These are phyloP conservation scores for Montipora sp. DNA, from an alignment of 64 coral and sea anemone species.

Conservation along the genomic window DNA sequence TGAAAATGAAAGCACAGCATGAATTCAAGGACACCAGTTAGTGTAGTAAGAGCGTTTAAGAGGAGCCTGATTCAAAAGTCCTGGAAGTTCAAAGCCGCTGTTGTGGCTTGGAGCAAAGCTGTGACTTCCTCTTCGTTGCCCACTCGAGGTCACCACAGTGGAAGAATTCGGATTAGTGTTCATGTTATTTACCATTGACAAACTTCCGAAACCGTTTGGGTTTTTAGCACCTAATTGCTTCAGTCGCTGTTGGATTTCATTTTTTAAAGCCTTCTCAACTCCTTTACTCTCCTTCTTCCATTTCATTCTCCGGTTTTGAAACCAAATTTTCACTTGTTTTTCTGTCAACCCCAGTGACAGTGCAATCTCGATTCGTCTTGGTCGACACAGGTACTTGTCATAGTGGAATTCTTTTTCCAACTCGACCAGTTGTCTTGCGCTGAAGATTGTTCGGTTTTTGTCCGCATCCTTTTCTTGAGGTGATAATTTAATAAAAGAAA, in stretches of 20 bases:
- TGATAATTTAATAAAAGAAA: constrained; percentile 23
- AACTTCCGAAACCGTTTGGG: constrained; percentile 81
- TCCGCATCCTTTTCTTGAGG: constrained; percentile 57
- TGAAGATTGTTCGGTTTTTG: constrained; percentile 93
- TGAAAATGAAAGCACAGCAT: too few species aligned
- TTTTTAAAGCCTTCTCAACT: constrained; percentile 82
- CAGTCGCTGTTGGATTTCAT: constrained; percentile 85
- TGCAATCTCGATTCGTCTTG: constrained; percentile 92
- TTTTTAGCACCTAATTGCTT: constrained; percentile 70
- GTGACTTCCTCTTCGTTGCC: neutral
- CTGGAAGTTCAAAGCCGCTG: neutral
- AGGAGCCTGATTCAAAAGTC: constrained; percentile 3
- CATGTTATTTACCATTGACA: constrained; percentile 34
- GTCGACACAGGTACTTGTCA: constrained; percentile 88
- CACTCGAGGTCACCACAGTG: neutral
- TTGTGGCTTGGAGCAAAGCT: neutral
- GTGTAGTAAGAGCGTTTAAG: neutral
- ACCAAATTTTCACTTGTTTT: constrained; percentile 99
- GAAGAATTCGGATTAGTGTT: neutral
- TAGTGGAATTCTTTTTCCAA: constrained; percentile 97
- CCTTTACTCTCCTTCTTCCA: constrained; percentile 90
- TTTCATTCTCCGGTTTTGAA: constrained; percentile 97
- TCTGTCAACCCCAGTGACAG: constrained; percentile 92
- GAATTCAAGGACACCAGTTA: neutral
- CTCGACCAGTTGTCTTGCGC: constrained; percentile 87